Evolutionary conservation across 1,140 invertebrate genomes (phyloP), one percentile per base, ranked within the genome.

Genomic region (Pissodes strobi): DNA sequence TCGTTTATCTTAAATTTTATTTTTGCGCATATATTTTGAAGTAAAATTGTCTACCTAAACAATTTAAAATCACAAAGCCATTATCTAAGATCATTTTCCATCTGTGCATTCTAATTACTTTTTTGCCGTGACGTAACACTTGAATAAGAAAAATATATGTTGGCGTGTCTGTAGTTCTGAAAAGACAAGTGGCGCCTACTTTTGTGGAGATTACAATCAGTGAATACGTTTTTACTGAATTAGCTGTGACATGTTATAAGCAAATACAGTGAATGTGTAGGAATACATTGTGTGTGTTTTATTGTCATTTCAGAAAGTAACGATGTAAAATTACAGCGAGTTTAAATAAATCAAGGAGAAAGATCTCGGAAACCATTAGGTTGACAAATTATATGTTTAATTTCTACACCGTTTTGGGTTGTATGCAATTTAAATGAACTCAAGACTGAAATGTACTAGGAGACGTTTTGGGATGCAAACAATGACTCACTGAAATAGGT

Each of bases 211-310:
- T 45, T 18, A 15, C 19, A 45, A 45, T 45, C 41, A 45, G 15
- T 19, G 41, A 45, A 45, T 45, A 45, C 10, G 41, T 19, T 45
- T 45, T 45, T 9, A 45, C 41, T 45, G 41, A 45, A 45, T 45
- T 45, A 45, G 18, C 41, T 19, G 18, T 21, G 41, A 45, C 41
- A 45, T 18, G 18, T 18, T 45, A 45, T 45, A 45, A 45, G 19
- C 41, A 45, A 45, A 45, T 45, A 45, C 41, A 45, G 41, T 19
- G 19, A 45, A 45, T 18, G 41, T 45, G 41, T 45, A 45, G 41
- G 41, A 45, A 45, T 45, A 45, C 41, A 45, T 45, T 45, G 41
- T 45, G 41, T 45, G 9, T 21, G 19, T 45, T 45, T 45, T 45
- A 45, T 45, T 45, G 41, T 45, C 19, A 45, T 45, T 45, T 4